Conservation (phyloP, 64 coral and sea anemone species). For the Cladopsammia gracilis region DNA sequence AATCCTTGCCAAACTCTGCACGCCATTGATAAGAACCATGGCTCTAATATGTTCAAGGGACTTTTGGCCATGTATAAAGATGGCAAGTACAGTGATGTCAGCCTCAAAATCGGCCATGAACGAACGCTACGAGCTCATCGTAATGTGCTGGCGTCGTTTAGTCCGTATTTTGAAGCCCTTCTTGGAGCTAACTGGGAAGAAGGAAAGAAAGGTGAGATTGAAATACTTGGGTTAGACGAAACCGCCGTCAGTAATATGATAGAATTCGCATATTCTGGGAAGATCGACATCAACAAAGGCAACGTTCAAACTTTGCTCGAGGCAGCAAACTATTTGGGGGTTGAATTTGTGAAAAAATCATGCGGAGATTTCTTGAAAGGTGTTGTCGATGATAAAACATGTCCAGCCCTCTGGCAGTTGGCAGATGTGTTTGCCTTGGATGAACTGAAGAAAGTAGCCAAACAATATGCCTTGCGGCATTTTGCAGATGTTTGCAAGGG, state of each 20-base stretch:
- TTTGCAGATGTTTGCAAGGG: constrained; percentile 58
- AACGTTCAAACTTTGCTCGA: constrained; percentile 79
- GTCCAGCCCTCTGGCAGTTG: constrained; percentile 46
- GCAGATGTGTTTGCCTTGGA: constrained; percentile 65
- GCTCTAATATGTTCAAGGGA: constrained; percentile 43
- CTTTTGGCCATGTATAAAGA: constrained; percentile 70
- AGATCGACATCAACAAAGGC: constrained; percentile 58
- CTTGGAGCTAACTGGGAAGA: constrained; percentile 70
- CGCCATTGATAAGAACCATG: constrained; percentile 45
- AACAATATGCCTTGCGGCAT: constrained; percentile 51
- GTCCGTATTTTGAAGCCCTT: constrained; percentile 82
- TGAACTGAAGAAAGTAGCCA: constrained; percentile 54
- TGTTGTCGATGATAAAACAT: constrained; percentile 50
- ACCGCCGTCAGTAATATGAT: constrained; percentile 54
- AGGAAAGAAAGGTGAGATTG: constrained; percentile 56
- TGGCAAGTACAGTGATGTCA: constrained; percentile 81
- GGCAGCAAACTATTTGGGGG: constrained; percentile 76
- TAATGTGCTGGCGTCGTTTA: constrained; percentile 77
- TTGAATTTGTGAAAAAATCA: constrained; percentile 78
- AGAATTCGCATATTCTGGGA: constrained; percentile 91
- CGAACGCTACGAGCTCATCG: constrained; percentile 73
- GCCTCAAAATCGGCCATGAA: constrained; percentile 62
- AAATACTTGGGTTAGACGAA: constrained; percentile 55
- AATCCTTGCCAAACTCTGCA: neutral
- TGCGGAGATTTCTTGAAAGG: constrained; percentile 72